A percentile compares a stretch with the other conserved stretches of the same genome.
Evolutionary conservation across 2,888 invertebrate species (phyloP).

Genomic region (Cistogaster globosa): DNA sequence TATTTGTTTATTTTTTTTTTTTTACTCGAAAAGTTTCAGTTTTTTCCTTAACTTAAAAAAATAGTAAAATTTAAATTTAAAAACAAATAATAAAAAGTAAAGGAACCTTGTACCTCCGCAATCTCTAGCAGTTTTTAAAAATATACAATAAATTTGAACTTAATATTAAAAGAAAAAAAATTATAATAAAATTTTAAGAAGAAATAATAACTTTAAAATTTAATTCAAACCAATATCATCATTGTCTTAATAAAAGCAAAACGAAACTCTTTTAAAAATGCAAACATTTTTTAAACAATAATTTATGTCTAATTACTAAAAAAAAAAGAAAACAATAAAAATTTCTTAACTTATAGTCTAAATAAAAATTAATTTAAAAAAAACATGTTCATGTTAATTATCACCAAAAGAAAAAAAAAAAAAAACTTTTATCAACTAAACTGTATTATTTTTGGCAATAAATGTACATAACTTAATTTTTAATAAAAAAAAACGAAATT

Average conservation of each 20-base stretch:
- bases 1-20: no score
- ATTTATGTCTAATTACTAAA: constrained; percentile 32
- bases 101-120: constrained; percentile 82
- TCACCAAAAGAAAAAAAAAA: constrained; percentile 16
- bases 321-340: constrained; percentile 4
- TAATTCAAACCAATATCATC: constrained; percentile 13
- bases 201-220: constrained; percentile 9
- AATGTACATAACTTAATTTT: constrained; percentile 46
- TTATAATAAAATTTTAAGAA: constrained; percentile 9
- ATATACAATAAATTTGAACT: constrained; percentile 24
- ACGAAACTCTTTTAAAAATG: background rate
- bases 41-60: constrained; percentile 7
- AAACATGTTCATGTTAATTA: constrained; percentile 59
- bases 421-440: constrained; percentile 16
- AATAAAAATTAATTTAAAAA: constrained; percentile 28
- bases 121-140: constrained; percentile 73
- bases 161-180: background rate
- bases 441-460: constrained; percentile 46
- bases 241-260: constrained; percentile 36
- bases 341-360: constrained; percentile 34
- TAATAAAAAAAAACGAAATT: constrained; percentile 8
- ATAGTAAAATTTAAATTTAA: constrained; percentile 4
- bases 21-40: background rate
- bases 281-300: constrained; percentile 23
- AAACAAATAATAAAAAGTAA: constrained; percentile 70